Evolutionary conservation across 2,113 vertebrate genomes (phyloP).

Genomic region (Phalacrocorax aristotelis): DNA sequence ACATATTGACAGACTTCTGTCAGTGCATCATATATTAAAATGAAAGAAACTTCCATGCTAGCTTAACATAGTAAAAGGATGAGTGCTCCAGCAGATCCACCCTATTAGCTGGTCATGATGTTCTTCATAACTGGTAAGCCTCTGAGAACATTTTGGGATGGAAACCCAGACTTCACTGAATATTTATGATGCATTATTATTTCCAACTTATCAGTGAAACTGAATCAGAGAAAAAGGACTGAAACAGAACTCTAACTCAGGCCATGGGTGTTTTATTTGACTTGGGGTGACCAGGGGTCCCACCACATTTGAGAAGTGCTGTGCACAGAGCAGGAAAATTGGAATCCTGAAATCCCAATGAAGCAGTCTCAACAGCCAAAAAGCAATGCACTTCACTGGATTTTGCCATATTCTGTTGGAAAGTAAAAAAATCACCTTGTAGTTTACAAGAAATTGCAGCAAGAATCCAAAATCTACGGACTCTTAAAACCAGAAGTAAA

Average conservation of each 20-base stretch:
- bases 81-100: neutral
- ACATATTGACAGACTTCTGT: neutral
- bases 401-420: neutral
- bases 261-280: neutral
- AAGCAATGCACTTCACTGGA: neutral
- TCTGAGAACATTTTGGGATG: neutral
- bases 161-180: neutral
- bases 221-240: neutral
- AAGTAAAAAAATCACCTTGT: neutral
- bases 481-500: neutral
- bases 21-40: neutral
- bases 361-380: neutral
- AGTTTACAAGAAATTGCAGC: neutral
- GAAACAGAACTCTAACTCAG: neutral
- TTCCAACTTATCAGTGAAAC: neutral
- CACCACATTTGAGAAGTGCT: neutral
- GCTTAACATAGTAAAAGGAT: neutral
- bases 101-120: neutral
- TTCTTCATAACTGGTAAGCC: neutral
- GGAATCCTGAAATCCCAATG: neutral
- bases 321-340: neutral
- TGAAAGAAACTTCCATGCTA: neutral
- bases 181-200: neutral
- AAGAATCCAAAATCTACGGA: neutral
- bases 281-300: neutral